These are phyloP conservation scores for Lithobates sylvaticus DNA, from an alignment of 2,797 vertebrate genomes.

Conservation along the genomic window DNA sequence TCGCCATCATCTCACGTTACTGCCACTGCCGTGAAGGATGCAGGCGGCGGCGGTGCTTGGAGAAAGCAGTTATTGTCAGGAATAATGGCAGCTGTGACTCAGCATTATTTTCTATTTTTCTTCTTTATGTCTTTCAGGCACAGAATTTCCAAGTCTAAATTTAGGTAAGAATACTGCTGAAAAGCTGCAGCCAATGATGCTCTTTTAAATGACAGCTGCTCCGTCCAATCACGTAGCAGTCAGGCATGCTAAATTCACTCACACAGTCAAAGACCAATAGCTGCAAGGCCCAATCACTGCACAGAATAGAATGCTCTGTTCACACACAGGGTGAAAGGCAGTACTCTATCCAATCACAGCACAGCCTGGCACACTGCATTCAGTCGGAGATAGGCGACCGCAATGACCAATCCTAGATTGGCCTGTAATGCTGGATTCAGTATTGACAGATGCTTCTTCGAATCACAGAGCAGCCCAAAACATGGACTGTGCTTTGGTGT, in stretches of 20 bases:
- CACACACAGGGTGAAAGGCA: too few species aligned
- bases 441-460: too few species aligned
- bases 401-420: too few species aligned
- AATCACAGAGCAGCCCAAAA: too few species aligned
- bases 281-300: neutral
- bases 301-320: neutral
- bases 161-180: constrained; percentile 88
- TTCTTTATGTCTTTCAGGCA: constrained; percentile 93
- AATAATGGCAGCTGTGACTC: constrained; percentile 44
- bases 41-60: neutral
- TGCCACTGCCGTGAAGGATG: neutral
- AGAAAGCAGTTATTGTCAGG: constrained; percentile 9
- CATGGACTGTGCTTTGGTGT: too few species aligned
- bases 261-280: neutral
- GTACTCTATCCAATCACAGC: too few species aligned
- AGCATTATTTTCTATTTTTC: constrained; percentile 57
- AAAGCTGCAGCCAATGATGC: neutral
- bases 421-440: too few species aligned
- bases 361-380: too few species aligned
- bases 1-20: constrained; percentile 13
- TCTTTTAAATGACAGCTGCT: neutral
- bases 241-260: neutral
- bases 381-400: too few species aligned
- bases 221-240: neutral
- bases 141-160: constrained; percentile 99